Evolutionary conservation across 2,113 vertebrate genomes (phyloP), one percentile per base, ranked within the genome.

Genomic region (Equus przewalskii): DNA sequence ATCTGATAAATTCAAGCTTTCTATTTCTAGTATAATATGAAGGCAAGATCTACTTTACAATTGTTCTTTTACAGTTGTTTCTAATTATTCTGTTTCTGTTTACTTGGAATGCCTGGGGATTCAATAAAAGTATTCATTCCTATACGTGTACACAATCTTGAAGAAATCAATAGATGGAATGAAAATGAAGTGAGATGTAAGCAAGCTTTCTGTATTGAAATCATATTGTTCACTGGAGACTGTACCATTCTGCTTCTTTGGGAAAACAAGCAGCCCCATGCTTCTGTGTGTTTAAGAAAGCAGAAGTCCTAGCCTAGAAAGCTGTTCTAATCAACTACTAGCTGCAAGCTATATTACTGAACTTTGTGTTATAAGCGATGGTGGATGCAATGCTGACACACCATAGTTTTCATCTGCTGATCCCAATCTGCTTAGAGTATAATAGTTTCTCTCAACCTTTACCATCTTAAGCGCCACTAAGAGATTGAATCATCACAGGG

Each of bases 401-500:
- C 54, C 84, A 82, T 44, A 85, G 95, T 97, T 97, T 98, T 97
- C 58, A 95, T 98, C 95, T 86, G 94, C 96, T 85, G 97, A 97
- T 96, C 90, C 75, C 90, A 97, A 93, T 97, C 90, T 97, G 67
- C 96, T 98, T 93, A 95, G 94, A 95, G 72, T 87, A 44, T 94
- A 96, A 98, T 86, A 72, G 92, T 96, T 96, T 97, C 92, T 97
- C 90, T 90, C 90, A 97, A 96, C 96, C 96, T 98, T 98, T 98
- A 96, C 92, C 97, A 98, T 96, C 56, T 96, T 97, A 97, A 98
- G 95, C 15, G 7, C 81, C 72, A 96, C 88, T 87, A 81, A 96
- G 97, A 97, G 94, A 97, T 86, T 97, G 94, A 97, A 96, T 96
- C 88, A 88, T 95, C 64, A 11, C 81, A 89, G 92, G 96, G 81